phyloP scores from a whole-genome alignment of 1,140 invertebrate species.

The Atta texana region DNA sequence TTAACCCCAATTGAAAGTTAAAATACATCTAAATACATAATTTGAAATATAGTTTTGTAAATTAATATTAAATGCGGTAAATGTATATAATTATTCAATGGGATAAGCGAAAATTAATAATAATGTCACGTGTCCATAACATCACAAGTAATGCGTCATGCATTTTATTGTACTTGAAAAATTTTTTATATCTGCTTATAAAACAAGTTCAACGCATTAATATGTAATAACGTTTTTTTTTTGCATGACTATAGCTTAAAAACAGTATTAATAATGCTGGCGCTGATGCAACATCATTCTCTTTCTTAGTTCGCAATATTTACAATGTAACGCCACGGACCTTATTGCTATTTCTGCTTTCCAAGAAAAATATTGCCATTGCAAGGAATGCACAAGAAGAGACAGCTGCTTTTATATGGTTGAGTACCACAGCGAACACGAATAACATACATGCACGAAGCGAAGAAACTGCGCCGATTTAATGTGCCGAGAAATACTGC shows the following conservation, averaged over 20 bases:
- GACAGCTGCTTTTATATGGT: slow-evolving; percentile 57
- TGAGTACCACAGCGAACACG: slow-evolving; percentile 33
- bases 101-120: not conserved
- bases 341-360: slow-evolving; percentile 37
- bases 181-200: not conserved
- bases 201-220: not conserved
- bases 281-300: not conserved
- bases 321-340: slow-evolving; percentile 38
- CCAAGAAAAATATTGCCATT: slow-evolving; percentile 52
- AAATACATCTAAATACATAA: slow-evolving; percentile 19
- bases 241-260: not conserved
- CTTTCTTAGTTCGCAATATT: slow-evolving; percentile 20
- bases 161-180: not conserved
- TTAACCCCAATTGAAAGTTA: slow-evolving; percentile 1
- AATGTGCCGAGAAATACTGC: slow-evolving; percentile 50
- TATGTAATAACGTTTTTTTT: slow-evolving; percentile 4
- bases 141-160: not conserved
- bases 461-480: slow-evolving; percentile 53
- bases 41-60: slow-evolving; percentile 30
- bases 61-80: slow-evolving; percentile 20
- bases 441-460: slow-evolving; percentile 46
- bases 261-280: slow-evolving; percentile 21
- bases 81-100: not conserved
- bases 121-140: not conserved
- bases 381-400: slow-evolving; percentile 52